Conservation (phyloP, 2,888 invertebrate genomes). For the Acronicta aceris region DNA sequence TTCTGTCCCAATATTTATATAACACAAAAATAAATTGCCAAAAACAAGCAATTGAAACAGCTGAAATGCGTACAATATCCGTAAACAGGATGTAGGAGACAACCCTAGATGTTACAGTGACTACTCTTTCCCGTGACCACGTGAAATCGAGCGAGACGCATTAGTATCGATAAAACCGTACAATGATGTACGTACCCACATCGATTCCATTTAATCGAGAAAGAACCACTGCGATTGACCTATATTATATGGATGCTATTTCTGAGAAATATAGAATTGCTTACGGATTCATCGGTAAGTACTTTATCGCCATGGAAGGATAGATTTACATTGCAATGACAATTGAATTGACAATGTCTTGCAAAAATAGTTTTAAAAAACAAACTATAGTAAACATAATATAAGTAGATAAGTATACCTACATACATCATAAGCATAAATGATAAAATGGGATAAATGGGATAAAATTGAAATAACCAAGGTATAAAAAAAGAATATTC, state of each 20-base stretch:
- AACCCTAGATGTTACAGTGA: slow-evolving; percentile 50
- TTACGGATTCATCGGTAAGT: background rate
- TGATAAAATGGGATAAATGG: too few species aligned
- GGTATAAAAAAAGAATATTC: too few species aligned
- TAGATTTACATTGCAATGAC: too few species aligned
- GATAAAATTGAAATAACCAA: too few species aligned
- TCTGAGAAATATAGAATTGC: background rate
- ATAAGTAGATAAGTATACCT: too few species aligned
- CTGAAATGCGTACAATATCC: slow-evolving; percentile 36
- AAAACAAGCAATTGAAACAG: slow-evolving; percentile 36
- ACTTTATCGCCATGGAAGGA: too few species aligned
- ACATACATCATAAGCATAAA: too few species aligned
- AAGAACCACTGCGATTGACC: slow-evolving; percentile 33
- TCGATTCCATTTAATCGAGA: slow-evolving; percentile 42
- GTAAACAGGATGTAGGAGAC: slow-evolving; percentile 44
- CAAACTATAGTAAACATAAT: too few species aligned
- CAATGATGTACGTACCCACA: slow-evolving; percentile 41
- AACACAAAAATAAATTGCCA: slow-evolving; percentile 23
- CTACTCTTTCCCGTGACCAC: slow-evolving; percentile 59
- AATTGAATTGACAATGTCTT: too few species aligned
- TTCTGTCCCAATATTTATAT: slow-evolving; percentile 19
- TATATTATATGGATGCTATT: slow-evolving; percentile 10
- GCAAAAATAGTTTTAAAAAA: too few species aligned
- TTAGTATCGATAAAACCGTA: slow-evolving; percentile 65
- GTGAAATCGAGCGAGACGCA: slow-evolving; percentile 70